These are phyloP conservation scores for Phyllotreta striolata DNA, from an alignment of 2,888 invertebrate genomes.

Conservation along the genomic window DNA sequence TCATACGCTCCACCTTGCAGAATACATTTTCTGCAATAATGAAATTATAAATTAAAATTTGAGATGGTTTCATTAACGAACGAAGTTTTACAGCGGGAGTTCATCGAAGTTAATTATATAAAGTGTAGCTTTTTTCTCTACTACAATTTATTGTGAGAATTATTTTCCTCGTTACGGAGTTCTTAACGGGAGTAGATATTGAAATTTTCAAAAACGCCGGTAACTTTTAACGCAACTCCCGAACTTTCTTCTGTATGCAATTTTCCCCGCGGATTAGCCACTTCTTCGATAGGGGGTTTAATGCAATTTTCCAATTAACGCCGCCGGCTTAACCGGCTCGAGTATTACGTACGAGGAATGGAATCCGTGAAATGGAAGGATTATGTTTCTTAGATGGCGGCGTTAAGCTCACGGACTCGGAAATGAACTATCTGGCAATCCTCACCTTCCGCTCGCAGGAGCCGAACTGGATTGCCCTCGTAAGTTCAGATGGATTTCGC, in stretches of 20 bases:
- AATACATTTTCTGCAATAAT: too few relatives aligned
- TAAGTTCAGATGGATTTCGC: conserved; percentile 29
- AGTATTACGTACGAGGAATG: conserved; percentile 25
- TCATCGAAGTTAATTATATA: too few relatives aligned
- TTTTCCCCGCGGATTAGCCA: conserved; percentile 18
- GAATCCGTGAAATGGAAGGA: conserved; percentile 29
- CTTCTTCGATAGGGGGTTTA: conserved; percentile 34
- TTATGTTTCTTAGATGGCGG: conserved; percentile 31
- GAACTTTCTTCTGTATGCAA: conserved; percentile 19
- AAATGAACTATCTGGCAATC: conserved; percentile 33
- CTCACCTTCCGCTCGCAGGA: conserved; percentile 27
- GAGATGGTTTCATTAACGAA: too few relatives aligned
- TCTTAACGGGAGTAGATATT: too few relatives aligned
- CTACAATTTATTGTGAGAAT: too few relatives aligned
- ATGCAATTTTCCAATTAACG: conserved; percentile 42
- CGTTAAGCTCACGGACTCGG: conserved; percentile 28
- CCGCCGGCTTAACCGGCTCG: conserved; percentile 32
- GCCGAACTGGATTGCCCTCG: conserved; percentile 16
- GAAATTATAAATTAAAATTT: too few relatives aligned
- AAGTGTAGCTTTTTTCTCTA: too few relatives aligned
- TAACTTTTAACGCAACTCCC: conserved; percentile 13
- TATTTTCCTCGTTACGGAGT: too few relatives aligned
- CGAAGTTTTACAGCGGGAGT: too few relatives aligned
- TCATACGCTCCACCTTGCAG: too few relatives aligned
- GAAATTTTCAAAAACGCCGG: not conserved